Percentiles rank a stretch among this genome's conserved stretches.
Evolutionary conservation across 2,888 invertebrate species (phyloP).

Genomic region (Ypsolopha scabrella): DNA sequence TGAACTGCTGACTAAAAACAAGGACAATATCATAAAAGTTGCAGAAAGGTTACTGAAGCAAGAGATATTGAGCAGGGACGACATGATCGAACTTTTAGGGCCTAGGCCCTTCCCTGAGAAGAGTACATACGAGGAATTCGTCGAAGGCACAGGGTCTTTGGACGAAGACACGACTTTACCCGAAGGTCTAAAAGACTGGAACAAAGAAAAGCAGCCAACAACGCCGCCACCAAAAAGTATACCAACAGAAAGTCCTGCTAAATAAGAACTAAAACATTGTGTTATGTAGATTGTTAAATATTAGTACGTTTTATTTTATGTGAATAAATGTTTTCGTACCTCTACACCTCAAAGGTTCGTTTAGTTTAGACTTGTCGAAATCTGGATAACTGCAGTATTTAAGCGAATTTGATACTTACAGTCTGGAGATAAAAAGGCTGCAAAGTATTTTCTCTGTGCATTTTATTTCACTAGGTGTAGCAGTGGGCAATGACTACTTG

Average conservation of each 20-base stretch:
- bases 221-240: constrained; percentile 30
- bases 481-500: too few species aligned
- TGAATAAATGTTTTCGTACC: constrained; percentile 48
- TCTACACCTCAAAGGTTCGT: constrained; percentile 50
- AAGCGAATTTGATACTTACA: too few species aligned
- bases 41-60: constrained; percentile 91
- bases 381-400: too few species aligned
- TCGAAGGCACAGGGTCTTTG: constrained; percentile 97
- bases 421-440: too few species aligned
- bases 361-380: constrained; percentile 15
- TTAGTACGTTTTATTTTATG: constrained; percentile 37
- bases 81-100: constrained; percentile 97
- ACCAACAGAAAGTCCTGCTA: constrained; percentile 21
- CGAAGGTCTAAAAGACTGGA: constrained; percentile 96
- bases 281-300: constrained; percentile 30
- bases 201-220: constrained; percentile 72
- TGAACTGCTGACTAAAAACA: constrained; percentile 81
- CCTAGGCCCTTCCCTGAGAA: constrained; percentile 97
- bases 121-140: constrained; percentile 99
- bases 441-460: too few species aligned
- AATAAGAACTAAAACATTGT: constrained; percentile 43
- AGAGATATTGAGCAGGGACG: constrained; percentile 95
- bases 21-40: constrained; percentile 88
- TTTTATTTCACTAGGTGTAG: too few species aligned
- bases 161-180: constrained; percentile 97